Base-by-base conservation (phyloP, 2,888 invertebrate genomes). In the Eumacrocentrus americanus region DNA sequence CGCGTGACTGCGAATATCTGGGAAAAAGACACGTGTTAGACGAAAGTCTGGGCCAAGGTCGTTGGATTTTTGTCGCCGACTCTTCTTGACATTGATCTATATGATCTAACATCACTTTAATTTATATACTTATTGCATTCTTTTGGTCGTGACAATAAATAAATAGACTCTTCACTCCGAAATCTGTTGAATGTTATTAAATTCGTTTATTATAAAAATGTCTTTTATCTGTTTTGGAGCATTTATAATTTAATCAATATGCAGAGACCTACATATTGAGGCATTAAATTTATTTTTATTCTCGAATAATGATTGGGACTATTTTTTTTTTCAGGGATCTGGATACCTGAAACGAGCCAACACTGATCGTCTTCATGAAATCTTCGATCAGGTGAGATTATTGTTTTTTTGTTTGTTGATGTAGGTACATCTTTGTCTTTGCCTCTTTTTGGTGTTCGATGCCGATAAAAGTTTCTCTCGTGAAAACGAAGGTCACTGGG, bases 301-400 rank as follows among this genome's bases (percentile, higher is more conserved):
- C 12, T 37, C 7, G 14, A 37, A 35, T 3, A 22, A 35, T 18
- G 2, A 29, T 48, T 54, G 3, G 6, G 40, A 42, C 1, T 37
- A 7, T 64, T 53, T 66, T 72, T 67, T 70, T 66, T 84, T 84
- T 46, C 80, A 92, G 93, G 91, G 90, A 83, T 89, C 91, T 81
- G 91, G 92, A 81, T 91, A 91, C 83, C 84, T 95, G 76, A 94
- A 91, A 84, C 87, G 97, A 80, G 97, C 97, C 62, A 92, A 92
- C 79, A 88, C 91, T 72, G 92, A 93, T 62, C 90, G 89, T 73
- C 87, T 98, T 68, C 88, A 88, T 82, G 91, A 92, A 72, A 90
- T 98, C 80, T 98, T 98, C 84, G 83, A 88, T 69, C 94, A 87
- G 84, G 87, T 87, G 76, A 77, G 69, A 2, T 42, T 7, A 20